Conservation (phyloP, 2,888 invertebrate genomes). For the Criorhina ranunculi region DNA sequence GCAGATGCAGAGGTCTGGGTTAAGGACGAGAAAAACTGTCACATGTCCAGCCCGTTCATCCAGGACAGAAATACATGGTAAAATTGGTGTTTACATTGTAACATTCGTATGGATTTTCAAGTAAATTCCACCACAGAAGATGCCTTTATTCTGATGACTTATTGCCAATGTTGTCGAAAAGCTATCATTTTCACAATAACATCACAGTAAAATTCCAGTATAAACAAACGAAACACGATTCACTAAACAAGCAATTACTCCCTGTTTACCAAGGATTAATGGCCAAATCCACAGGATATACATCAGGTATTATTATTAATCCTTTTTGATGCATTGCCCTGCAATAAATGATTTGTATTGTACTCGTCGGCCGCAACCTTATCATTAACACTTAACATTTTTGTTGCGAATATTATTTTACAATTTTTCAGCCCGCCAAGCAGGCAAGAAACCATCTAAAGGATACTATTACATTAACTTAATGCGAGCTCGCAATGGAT, state of each 20-base stretch:
- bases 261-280: slow-evolving; percentile 60
- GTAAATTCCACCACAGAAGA: too few relatives aligned
- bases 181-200: too few relatives aligned
- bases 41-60: too few relatives aligned
- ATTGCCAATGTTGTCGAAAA: too few relatives aligned
- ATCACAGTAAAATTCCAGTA: background rate
- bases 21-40: too few relatives aligned
- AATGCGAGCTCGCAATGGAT: slow-evolving; percentile 44
- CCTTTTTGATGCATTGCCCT: slow-evolving; percentile 24
- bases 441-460: slow-evolving; percentile 40
- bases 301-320: slow-evolving; percentile 49
- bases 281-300: slow-evolving; percentile 42
- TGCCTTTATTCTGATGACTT: too few relatives aligned
- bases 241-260: slow-evolving; percentile 55
- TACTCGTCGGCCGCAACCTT: slow-evolving; percentile 11
- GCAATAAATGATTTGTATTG: slow-evolving; percentile 48
- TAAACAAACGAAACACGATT: background rate
- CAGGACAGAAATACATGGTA: too few relatives aligned
- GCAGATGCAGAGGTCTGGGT: too few relatives aligned
- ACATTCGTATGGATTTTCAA: too few relatives aligned
- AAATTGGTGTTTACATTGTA: too few relatives aligned
- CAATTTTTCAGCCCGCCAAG: slow-evolving; percentile 21
- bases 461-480: slow-evolving; percentile 45
- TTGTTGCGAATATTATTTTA: slow-evolving; percentile 31
- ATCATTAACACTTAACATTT: slow-evolving; percentile 56